These are phyloP conservation scores for Oncopodura yosiiana DNA, from an alignment of 1,140 invertebrate genomes.

Conservation along the genomic window DNA sequence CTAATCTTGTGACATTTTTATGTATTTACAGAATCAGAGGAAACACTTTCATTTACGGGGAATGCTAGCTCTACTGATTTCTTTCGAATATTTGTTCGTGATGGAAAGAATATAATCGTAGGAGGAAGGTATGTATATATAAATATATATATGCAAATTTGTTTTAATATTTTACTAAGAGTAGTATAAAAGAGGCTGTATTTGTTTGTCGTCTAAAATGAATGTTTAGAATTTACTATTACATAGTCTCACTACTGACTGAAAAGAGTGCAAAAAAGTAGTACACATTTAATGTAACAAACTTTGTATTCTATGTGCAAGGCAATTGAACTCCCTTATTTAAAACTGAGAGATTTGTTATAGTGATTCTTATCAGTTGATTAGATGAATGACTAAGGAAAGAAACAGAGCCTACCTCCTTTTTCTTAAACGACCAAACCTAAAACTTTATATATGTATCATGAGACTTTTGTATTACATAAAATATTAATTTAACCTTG, in stretches of 20 bases:
- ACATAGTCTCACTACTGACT: neutral
- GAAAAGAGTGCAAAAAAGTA: neutral
- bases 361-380: slow-evolving; percentile 34
- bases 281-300: neutral
- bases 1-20: slow-evolving; percentile 17
- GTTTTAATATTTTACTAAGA: no score
- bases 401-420: slow-evolving; percentile 14
- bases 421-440: neutral
- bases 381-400: slow-evolving; percentile 28
- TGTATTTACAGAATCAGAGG: slow-evolving; percentile 32
- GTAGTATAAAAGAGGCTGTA: no score
- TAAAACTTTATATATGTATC: neutral
- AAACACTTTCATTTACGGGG: slow-evolving; percentile 31
- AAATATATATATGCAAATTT: slow-evolving; percentile 2
- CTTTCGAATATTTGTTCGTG: slow-evolving; percentile 32
- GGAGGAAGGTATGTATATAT: slow-evolving; percentile 30
- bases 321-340: neutral
- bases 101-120: slow-evolving; percentile 33
- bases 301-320: neutral
- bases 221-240: no score
- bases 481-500: neutral
- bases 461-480: neutral
- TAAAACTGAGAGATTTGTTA: slow-evolving; percentile 24
- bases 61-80: slow-evolving; percentile 33
- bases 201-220: no score